Evolutionary conservation across 2,888 invertebrate genomes (phyloP), one percentile per base, ranked within the genome.

Genomic region (Melinopterus prodromus): DNA sequence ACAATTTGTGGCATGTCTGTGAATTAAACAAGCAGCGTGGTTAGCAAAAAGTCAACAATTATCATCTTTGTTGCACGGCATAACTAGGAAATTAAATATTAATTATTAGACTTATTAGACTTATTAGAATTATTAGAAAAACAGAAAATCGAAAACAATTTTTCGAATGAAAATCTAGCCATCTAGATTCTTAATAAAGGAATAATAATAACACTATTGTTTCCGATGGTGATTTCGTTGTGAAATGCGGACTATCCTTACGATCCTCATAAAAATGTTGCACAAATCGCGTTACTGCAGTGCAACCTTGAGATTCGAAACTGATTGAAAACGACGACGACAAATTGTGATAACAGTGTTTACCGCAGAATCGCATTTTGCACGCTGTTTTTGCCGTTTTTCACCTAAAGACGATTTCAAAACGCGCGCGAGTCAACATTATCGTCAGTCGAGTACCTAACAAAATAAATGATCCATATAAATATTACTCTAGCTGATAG

Each of bases 401-500:
- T 9, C 6, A 71, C 15, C 14, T 9, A 26, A 71, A n/a, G n/a
- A 6, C 26, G 15, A 71, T 71, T 71, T 71, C 26, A 4, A 71
- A 2, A 53, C 53, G 53, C 53, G 53, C 53, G 9, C 12, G 3
- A 53, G 12, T 53, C 53, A 12, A 53, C 53, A 53, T 12, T 9
- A 53, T 53, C 5, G 53, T 53, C 53, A 12, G 71, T 70, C 9
- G 70, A 70, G 16, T 71, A 71, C 15, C 26, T 9, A 71, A 16
- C 35, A 16, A 71, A 71, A 71, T 26, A 71, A 74, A 74, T 74
- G 74, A 74, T 74, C 36, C 36, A 74, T 14, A 74, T 74, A 35
- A 74, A 15, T 35, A 74, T 74, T 36, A 74, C 37, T 74, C 15
- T 37, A 7, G 36, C 74, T 3, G 74, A 74, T 74, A 53, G 53